These are phyloP conservation scores for Cyphomyrus plagiostoma DNA, from an alignment of 2,113 vertebrate species.

Conservation along the genomic window DNA sequence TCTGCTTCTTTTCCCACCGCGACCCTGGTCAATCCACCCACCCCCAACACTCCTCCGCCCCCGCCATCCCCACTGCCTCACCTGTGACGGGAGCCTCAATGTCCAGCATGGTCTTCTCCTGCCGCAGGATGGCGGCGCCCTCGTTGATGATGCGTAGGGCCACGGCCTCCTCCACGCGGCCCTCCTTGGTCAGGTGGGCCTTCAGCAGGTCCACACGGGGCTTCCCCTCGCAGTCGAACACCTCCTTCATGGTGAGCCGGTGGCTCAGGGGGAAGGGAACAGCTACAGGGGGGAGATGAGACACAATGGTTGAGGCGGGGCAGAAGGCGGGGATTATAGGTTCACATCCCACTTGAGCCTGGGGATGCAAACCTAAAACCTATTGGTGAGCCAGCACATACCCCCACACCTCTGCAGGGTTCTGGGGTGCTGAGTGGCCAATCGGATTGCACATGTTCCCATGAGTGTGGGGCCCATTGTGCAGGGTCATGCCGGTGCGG, in stretches of 20 bases:
- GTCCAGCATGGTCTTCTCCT: constrained; percentile 75
- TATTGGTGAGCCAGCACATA: neutral
- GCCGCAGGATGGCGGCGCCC: constrained; percentile 68
- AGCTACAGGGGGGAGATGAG: constrained; percentile 40
- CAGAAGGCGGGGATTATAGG: neutral
- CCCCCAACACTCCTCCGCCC: no score
- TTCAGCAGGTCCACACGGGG: constrained; percentile 72
- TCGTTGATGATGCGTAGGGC: constrained; percentile 72
- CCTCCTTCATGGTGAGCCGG: constrained; percentile 72
- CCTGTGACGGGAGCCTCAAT: constrained; percentile 75
- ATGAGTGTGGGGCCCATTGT: neutral
- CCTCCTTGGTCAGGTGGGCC: constrained; percentile 74
- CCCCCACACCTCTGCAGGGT: neutral
- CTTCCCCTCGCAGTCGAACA: constrained; percentile 70
- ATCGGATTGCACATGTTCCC: neutral
- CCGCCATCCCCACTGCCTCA: constrained; percentile 24
- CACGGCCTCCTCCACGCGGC: constrained; percentile 68
- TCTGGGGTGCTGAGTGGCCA: neutral
- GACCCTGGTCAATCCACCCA: neutral
- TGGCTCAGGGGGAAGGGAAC: constrained; percentile 75
- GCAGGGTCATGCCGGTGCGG: neutral
- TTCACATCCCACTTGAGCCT: neutral
- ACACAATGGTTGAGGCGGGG: neutral
- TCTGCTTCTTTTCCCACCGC: neutral
- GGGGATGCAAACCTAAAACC: neutral